phyloP scores from a whole-genome alignment of 2,797 vertebrate genomes.

The Syndactyla subalaris region DNA sequence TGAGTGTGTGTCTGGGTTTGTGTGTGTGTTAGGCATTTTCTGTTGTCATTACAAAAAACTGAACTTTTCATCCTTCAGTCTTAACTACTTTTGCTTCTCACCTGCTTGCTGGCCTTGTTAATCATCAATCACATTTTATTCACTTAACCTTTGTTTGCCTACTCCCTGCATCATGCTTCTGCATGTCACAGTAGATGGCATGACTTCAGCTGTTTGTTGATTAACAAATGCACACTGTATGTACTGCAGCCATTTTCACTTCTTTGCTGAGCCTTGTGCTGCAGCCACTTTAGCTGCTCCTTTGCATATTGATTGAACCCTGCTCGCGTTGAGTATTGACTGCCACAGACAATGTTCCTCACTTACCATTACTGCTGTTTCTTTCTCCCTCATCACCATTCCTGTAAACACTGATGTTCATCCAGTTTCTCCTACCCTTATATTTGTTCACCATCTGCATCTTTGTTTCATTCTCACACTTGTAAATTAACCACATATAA shows the following conservation, averaged over 20 bases:
- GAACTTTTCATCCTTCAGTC: background rate
- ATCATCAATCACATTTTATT: constrained; percentile 48
- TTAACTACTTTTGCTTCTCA: constrained; percentile 9
- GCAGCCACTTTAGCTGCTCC: constrained; percentile 28
- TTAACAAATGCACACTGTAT: background rate
- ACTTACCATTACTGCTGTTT: constrained; percentile 25
- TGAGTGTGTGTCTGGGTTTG: accelerated
- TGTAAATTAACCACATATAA: constrained; percentile 3
- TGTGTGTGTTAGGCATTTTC: background rate
- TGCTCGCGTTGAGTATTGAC: constrained; percentile 5
- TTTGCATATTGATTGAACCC: constrained; percentile 64
- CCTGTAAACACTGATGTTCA: background rate
- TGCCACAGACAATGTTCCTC: constrained; percentile 48
- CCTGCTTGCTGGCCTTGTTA: constrained; percentile 19
- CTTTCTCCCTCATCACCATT: constrained; percentile 9
- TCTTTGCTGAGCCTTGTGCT: background rate
- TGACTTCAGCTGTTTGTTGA: constrained; percentile 14
- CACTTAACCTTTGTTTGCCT: constrained; percentile 36
- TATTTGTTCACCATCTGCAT: constrained; percentile 25
- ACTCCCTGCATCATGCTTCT: background rate
- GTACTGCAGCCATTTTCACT: constrained; percentile 42
- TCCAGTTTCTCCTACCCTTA: background rate
- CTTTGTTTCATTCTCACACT: constrained; percentile 18
- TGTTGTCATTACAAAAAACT: background rate
- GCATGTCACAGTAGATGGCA: background rate